Base-by-base conservation (phyloP, 2,797 vertebrate genomes). In the Pyrrhura leucotis region DNA sequence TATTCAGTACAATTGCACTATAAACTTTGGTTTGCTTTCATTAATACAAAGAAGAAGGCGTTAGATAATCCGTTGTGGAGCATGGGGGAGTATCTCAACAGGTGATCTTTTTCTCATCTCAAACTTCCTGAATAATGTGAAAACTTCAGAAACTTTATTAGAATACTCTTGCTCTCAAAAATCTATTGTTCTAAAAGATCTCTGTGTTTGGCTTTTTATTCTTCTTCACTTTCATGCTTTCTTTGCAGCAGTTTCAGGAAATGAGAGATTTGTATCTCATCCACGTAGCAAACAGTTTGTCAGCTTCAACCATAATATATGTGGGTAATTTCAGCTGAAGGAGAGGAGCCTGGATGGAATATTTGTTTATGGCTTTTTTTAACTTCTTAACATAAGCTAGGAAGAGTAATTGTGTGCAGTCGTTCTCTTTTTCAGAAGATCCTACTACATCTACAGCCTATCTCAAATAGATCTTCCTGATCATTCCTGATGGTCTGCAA, bases 211-310 rank as follows among this genome's bases (percentile, higher is more conserved):
- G 7, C 9, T 79, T 89, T 82, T 65, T 77, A 17, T 88, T 95
- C 35, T 75, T 66, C n/a, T 85, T 77, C 18, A 72, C 22, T 81
- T 89, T 71, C n/a, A 42, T 72, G 20, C 8, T 72, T 94, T 54
- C 56, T 75, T 72, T 92, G 26, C 35, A 50, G 21, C 31, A 45
- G 26, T 80, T 79, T 94, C 31, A 28, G 78, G 75, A 97, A 95
- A 93, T 96, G 72, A 86, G 76, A 85, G 73, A 95, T 93, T 92
- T 63, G 19, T 93, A 88, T 94, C 91, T 94, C 63, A 72, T 67
- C 86, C 90, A 76, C 6, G 0, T 90, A 88, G 82, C 61, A 67
- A 91, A 62, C 69, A 58, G 65, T 94, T 93, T 95, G 84, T 93
- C 78, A 95, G 74, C 51, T 86, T 91, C 74, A 47, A 12, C 82